phyloP scores from a whole-genome alignment of 2,113 vertebrate species.

The Polypterus bichir region DNA sequence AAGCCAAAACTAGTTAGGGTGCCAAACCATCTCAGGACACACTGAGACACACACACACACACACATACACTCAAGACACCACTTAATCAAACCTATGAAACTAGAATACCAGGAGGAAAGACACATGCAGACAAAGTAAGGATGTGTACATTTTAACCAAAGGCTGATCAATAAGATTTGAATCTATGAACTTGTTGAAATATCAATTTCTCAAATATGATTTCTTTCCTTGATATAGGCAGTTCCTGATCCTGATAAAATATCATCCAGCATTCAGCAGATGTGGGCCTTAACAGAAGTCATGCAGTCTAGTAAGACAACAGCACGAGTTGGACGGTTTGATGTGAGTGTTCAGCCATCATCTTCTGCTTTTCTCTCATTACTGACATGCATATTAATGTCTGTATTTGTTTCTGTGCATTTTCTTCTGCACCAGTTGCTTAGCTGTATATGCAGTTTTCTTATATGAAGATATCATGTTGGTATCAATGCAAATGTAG shows the following conservation, averaged over 20 bases:
- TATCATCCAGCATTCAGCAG: conserved; percentile 84
- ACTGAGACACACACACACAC: too few species aligned
- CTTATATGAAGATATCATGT: not conserved
- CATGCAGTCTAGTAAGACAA: conserved; percentile 72
- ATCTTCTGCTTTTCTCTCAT: not conserved
- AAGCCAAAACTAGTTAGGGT: too few species aligned
- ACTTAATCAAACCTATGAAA: too few species aligned
- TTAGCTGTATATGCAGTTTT: not conserved
- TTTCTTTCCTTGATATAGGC: conserved; percentile 40
- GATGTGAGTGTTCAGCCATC: conserved; percentile 59
- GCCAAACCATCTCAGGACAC: too few species aligned
- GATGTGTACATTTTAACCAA: too few species aligned
- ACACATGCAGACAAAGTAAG: too few species aligned
- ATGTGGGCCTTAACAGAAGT: conserved; percentile 95
- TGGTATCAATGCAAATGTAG: too few species aligned
- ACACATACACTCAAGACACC: too few species aligned
- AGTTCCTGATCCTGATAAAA: conserved; percentile 68
- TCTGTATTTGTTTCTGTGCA: not conserved
- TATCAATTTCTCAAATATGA: too few species aligned
- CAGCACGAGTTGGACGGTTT: conserved; percentile 76
- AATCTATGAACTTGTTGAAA: too few species aligned
- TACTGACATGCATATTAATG: not conserved
- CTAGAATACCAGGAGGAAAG: too few species aligned
- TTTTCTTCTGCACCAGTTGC: not conserved
- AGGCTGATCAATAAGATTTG: too few species aligned